Evolutionary conservation across 2,113 vertebrate genomes (phyloP).

Genomic region (Ctenodactylus gundi): DNA sequence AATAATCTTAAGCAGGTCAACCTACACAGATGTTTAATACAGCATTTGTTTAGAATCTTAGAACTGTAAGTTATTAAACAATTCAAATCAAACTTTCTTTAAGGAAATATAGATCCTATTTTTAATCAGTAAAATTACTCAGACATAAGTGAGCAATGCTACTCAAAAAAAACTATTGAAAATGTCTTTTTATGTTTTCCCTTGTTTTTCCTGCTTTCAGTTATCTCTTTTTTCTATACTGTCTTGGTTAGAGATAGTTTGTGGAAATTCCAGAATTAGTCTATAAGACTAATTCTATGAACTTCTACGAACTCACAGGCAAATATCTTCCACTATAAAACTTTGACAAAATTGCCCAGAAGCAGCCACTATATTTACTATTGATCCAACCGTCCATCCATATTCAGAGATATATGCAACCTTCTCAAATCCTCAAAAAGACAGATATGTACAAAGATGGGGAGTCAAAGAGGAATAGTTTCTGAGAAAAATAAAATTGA

Average conservation of each 20-base stretch:
- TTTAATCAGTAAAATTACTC: not conserved
- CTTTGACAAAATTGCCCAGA: not conserved
- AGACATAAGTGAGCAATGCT: not conserved
- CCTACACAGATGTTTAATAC: not conserved
- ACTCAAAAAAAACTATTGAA: not conserved
- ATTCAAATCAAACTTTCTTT: not conserved
- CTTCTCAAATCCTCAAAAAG: too few relatives aligned
- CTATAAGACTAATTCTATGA: not conserved
- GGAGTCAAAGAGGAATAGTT: not conserved
- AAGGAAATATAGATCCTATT: not conserved
- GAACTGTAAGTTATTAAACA: not conserved
- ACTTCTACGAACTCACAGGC: not conserved
- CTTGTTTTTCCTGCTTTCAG: not conserved
- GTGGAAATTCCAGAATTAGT: not conserved
- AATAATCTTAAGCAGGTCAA: not conserved
- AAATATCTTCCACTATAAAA: not conserved
- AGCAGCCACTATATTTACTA: not conserved
- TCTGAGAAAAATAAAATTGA: not conserved
- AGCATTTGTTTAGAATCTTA: not conserved
- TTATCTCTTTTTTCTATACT: not conserved
- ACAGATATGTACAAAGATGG: too few relatives aligned
- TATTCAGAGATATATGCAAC: not conserved
- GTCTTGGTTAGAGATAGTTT: not conserved
- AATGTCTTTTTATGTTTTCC: not conserved
- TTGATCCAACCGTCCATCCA: accelerated